phyloP scores from a whole-genome alignment of 2,113 vertebrate genomes.

The Cyanistes caeruleus region DNA sequence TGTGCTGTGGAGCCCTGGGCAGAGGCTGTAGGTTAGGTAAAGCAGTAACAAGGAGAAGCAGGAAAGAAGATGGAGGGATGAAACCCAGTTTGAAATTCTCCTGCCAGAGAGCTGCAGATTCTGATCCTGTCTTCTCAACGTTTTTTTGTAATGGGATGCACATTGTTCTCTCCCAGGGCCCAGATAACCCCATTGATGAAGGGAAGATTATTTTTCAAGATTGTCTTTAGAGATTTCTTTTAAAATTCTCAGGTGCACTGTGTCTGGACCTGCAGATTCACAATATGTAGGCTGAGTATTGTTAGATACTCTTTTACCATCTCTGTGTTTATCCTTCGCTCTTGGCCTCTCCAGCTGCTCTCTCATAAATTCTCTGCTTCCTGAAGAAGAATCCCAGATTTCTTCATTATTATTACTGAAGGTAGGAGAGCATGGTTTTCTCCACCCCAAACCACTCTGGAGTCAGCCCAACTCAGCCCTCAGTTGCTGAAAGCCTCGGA shows the following conservation, averaged over 20 bases:
- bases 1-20: not conserved
- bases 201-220: slow-evolving; percentile 46
- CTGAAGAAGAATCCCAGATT: slow-evolving; percentile 25
- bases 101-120: not conserved
- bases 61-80: not conserved
- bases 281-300: slow-evolving; percentile 40
- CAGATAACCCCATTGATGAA: not conserved
- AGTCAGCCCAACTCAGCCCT: slow-evolving; percentile 11
- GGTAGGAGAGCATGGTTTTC: not conserved
- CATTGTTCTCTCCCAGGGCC: not conserved
- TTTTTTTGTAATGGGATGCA: not conserved
- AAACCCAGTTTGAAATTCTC: not conserved
- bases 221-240: slow-evolving; percentile 34
- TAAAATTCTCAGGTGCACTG: not conserved
- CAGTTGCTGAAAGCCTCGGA: not conserved
- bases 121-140: not conserved
- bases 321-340: slow-evolving; percentile 58
- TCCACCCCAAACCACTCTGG: not conserved
- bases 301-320: slow-evolving; percentile 58
- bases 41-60: not conserved
- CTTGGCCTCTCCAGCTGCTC: slow-evolving; percentile 57
- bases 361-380: slow-evolving; percentile 57
- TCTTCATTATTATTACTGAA: slow-evolving; percentile 49
- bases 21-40: not conserved
- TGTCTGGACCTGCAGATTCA: slow-evolving; percentile 47